These are phyloP conservation scores for Heliconius hermathena DNA, from an alignment of 1,140 invertebrate genomes.

Conservation along the genomic window DNA sequence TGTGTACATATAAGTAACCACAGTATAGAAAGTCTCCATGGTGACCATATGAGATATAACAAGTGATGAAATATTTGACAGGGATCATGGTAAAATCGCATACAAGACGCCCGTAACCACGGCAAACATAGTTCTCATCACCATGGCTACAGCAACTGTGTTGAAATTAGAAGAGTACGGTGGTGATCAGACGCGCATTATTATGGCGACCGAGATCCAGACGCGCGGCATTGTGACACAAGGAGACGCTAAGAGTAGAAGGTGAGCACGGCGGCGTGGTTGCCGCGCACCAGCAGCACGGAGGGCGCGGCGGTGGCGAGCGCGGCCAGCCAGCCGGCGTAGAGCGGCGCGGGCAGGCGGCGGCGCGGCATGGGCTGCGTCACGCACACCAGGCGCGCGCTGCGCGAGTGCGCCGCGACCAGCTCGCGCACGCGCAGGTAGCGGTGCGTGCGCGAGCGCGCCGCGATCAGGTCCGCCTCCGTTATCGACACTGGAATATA, in stretches of 20 bases:
- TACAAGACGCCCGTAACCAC: too few species aligned
- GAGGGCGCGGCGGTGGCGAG: slow-evolving; percentile 88
- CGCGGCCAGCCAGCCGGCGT: slow-evolving; percentile 96
- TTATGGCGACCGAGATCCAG: too few species aligned
- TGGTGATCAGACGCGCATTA: too few species aligned
- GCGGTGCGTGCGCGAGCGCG: slow-evolving; percentile 95
- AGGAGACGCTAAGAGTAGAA: slow-evolving; percentile 91
- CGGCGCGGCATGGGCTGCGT: slow-evolving; percentile 96
- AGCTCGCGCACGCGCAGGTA: slow-evolving; percentile 94
- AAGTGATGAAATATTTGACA: too few species aligned
- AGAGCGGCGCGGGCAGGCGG: slow-evolving; percentile 92
- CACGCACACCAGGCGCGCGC: slow-evolving; percentile 95
- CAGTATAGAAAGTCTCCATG: too few species aligned
- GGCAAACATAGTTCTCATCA: too few species aligned
- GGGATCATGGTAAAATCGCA: too few species aligned
- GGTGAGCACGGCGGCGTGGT: slow-evolving; percentile 97
- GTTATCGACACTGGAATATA: slow-evolving; percentile 83
- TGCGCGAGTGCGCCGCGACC: slow-evolving; percentile 91
- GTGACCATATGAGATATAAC: too few species aligned
- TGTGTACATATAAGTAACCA: too few species aligned
- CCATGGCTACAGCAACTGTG: too few species aligned
- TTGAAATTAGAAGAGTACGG: too few species aligned
- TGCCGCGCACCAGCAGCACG: slow-evolving; percentile 93
- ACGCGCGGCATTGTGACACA: too few species aligned
- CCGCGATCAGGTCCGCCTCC: slow-evolving; percentile 91